Conservation (phyloP, 1,140 invertebrate species). For the Streblospio benedicti region DNA sequence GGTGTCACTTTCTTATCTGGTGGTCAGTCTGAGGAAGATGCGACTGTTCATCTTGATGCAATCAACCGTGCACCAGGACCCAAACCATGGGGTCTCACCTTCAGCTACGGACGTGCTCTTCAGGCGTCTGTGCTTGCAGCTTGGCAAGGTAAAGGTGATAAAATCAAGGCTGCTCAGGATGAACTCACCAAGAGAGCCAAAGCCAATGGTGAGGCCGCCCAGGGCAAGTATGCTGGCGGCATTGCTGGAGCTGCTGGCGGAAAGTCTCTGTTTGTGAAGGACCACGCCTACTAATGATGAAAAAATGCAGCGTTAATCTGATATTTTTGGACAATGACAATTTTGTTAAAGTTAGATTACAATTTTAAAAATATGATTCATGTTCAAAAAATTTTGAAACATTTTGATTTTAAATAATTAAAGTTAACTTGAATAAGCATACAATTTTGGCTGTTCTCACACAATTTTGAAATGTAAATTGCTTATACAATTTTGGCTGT, state of each 20-base stretch:
- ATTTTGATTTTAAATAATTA: too few relatives aligned
- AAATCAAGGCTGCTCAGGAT: constrained; percentile 70
- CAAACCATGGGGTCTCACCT: constrained; percentile 88
- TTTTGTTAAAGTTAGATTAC: too few relatives aligned
- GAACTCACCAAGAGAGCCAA: constrained; percentile 79
- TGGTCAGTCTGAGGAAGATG: constrained; percentile 93
- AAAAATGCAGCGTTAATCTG: too few relatives aligned
- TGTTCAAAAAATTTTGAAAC: too few relatives aligned
- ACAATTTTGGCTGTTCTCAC: too few relatives aligned
- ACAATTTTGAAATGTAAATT: too few relatives aligned
- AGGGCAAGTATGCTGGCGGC: constrained; percentile 73
- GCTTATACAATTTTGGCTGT: too few relatives aligned
- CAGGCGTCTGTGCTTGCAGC: constrained; percentile 83
- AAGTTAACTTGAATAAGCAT: too few relatives aligned
- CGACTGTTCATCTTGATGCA: constrained; percentile 84
- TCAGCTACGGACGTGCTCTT: constrained; percentile 83
- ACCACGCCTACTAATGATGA: constrained; percentile 70
- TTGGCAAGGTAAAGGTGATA: constrained; percentile 84
- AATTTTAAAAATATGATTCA: too few relatives aligned
- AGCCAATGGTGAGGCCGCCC: constrained; percentile 67
- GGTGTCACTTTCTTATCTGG: constrained; percentile 90
- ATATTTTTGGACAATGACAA: too few relatives aligned
- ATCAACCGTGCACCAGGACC: constrained; percentile 70
- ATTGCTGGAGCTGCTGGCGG: constrained; percentile 60
- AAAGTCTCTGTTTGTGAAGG: constrained; percentile 73